Evolutionary conservation across 2,797 vertebrate species (phyloP), one percentile per base, ranked within the genome.

Genomic region (Chiloscyllium punctatum): DNA sequence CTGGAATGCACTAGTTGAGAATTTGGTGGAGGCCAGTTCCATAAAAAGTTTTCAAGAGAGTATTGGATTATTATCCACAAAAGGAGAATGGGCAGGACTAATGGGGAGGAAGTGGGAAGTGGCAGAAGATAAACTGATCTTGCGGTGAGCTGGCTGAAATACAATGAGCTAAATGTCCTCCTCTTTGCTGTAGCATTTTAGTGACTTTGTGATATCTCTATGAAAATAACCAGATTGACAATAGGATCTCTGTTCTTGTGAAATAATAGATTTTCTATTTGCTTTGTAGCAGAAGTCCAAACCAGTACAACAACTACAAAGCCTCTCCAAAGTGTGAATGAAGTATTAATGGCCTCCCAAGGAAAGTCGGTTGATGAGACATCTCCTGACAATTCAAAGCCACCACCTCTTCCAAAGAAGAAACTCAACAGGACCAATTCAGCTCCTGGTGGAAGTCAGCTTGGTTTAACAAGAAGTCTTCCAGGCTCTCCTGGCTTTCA

Each of bases 391-490:
- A 82, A 77, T 1, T 48, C 90, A 0, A 33, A 5, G 96, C 96
- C 97, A 53, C 97, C 97, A 4, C 97, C 97, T 0, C 66, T 97
- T 96, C 97, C 97, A 0, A 97, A 96, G 95, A 97, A 97, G 96
- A 96, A 96, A 66, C 96, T 97, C 30, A 96, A 96, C 96, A 95
- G 96, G 96, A 96, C 97, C 0, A 96, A 95, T 66, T 97, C 97
- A 37, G 96, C 97, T 95, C 97, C 97, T 0, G 96, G 96, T 42
- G 94, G 30, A 27, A 16, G 51, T 1, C 11, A 33, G 8, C 74
- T 71, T 9, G 48, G 0, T 0, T 53, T 0, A 0, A 0, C 88
- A 57, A 86, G 0, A 0, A 21, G 18, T 0, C 30, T 96, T 25
- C n/a, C 57, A 0, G 0, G 6, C 0, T 2, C 95, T 4, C 94